phyloP scores from a whole-genome alignment of 2,888 invertebrate species.

The Steinernema hermaphroditum region DNA sequence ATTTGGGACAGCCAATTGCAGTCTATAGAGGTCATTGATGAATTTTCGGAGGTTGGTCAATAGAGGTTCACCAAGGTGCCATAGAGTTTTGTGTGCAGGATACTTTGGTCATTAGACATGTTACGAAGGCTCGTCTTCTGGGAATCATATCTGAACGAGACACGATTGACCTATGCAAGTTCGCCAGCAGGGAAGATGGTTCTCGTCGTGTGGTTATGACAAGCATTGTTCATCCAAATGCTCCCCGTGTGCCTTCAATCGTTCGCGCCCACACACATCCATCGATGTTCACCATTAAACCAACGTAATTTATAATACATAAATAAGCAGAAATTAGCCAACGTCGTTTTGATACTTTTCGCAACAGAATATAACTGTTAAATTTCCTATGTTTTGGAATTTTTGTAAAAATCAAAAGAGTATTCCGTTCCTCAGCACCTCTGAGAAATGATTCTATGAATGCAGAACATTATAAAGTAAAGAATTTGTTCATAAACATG shows the following conservation, averaged over 20 bases:
- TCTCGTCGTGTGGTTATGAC: constrained; percentile 1
- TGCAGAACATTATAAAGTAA: too few relatives aligned
- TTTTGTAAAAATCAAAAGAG: not conserved
- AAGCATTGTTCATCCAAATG: not conserved
- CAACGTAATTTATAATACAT: constrained; percentile 4
- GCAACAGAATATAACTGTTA: not conserved
- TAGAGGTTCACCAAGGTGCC: not conserved
- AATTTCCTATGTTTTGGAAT: not conserved
- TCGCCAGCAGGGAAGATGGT: not conserved
- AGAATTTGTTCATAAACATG: too few relatives aligned
- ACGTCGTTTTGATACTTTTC: not conserved
- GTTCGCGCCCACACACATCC: constrained; percentile 23
- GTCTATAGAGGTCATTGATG: constrained; percentile 13
- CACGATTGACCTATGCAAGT: constrained; percentile 24
- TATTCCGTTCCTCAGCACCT: too few relatives aligned
- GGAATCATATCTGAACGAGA: constrained; percentile 14
- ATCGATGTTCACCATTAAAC: constrained; percentile 15
- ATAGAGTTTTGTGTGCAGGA: constrained; percentile 1
- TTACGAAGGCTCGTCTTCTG: constrained; percentile 20
- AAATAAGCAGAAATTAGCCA: not conserved
- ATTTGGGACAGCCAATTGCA: constrained; percentile 13
- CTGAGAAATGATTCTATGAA: too few relatives aligned
- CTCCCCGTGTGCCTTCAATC: not conserved
- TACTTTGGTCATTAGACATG: constrained; percentile 7
- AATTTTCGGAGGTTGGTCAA: not conserved